Evolutionary conservation across 2,888 invertebrate species (phyloP), one percentile per base, ranked within the genome.

Genomic region (Rhaphigaster nebulosa): DNA sequence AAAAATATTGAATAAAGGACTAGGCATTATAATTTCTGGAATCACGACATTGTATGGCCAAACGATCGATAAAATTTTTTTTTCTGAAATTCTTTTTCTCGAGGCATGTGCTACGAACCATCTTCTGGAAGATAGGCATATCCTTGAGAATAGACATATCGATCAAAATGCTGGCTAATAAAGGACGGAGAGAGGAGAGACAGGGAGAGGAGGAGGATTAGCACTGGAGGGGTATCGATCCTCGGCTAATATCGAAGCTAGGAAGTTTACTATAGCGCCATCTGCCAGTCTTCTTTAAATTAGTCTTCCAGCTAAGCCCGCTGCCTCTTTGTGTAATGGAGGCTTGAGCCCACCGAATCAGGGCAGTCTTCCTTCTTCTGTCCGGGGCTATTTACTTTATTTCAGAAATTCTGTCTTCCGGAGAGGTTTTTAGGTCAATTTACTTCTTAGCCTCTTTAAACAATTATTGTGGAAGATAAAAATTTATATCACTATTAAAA

Each of bases 201-300:
- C 23, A 45, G 45, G 13, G 45, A 41, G 41, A 38, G 18, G 84
- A n/a, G 23, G 84, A 84, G 84, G 45, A 84, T 84, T 84, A 84
- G 84, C 4, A 45, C 12, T 84, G 84, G 84, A 45, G 41, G 84
- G n/a, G 45, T 45, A 84, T 84, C 84, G 84, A 84, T 38, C 84
- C 45, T n/a, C 12, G n/a, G n/a, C 84, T 84, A 84, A 84, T 84
- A 84, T 84, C 84, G 13, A 50, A 84, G 84, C 84, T 84, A 45
- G 84, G 13, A 84, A 84, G 84, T 84, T 45, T 84, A 84, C 84
- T 50, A 76, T 76, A 76, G 70, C 70, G 38, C 70, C 70, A 84
- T 84, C 84, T 84, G 1, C 45, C 84, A n/a, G 45, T 50, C 84
- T 84, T 84, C 84, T 84, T 84, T 50, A 84, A 84, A 84, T 84